Evolutionary conservation across 2,888 invertebrate species (phyloP).

Genomic region (Xestia sexstrigata): DNA sequence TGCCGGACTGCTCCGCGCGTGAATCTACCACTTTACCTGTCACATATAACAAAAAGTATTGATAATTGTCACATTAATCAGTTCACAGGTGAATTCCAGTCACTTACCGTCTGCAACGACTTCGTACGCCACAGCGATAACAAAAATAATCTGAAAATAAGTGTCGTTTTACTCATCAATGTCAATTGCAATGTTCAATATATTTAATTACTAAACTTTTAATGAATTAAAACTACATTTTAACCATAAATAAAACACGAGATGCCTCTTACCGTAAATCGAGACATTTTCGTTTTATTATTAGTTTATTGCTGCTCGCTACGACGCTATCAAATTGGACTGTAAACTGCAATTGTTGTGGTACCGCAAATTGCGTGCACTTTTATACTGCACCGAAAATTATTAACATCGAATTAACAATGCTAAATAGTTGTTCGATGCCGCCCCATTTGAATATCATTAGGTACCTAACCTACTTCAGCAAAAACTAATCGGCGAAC

Average conservation of each 20-base stretch:
- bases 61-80: neutral
- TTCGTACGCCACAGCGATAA: slow-evolving; percentile 86
- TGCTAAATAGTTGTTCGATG: slow-evolving; percentile 82
- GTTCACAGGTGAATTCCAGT: neutral
- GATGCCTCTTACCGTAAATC: slow-evolving; percentile 83
- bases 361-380: slow-evolving; percentile 80
- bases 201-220: neutral
- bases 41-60: slow-evolving; percentile 7
- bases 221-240: neutral
- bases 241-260: neutral
- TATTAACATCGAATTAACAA: slow-evolving; percentile 87
- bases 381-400: slow-evolving; percentile 88
- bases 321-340: slow-evolving; percentile 78
- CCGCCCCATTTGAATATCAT: slow-evolving; percentile 88
- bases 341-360: slow-evolving; percentile 80
- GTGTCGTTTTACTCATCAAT: neutral
- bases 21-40: slow-evolving; percentile 76
- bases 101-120: slow-evolving; percentile 83
- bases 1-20: slow-evolving; percentile 75
- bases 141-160: slow-evolving; percentile 85
- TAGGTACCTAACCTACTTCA: slow-evolving; percentile 69
- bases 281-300: slow-evolving; percentile 79
- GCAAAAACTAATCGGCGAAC: slow-evolving; percentile 73
- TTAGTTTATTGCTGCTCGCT: slow-evolving; percentile 68
- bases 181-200: neutral